phyloP scores from a whole-genome alignment of 2,113 vertebrate genomes.

The Tragelaphus buxtoni region DNA sequence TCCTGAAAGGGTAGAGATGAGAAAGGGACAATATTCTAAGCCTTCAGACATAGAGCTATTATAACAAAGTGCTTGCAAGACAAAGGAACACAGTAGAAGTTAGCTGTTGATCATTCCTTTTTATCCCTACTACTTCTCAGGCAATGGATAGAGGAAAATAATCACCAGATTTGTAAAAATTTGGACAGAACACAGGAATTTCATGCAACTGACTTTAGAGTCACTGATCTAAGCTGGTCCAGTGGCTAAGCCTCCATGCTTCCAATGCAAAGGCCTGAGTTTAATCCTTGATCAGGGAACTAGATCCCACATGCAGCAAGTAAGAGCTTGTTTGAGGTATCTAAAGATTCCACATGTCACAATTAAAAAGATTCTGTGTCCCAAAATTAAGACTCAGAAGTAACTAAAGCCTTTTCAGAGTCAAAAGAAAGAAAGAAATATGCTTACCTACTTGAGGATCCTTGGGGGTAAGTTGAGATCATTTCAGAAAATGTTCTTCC shows the following conservation, averaged over 20 bases:
- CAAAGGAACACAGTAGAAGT: neutral
- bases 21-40: neutral
- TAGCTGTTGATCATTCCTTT: neutral
- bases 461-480: neutral
- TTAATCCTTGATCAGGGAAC: neutral
- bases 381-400: neutral
- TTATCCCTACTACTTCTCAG: neutral
- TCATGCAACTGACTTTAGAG: neutral
- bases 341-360: neutral
- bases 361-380: neutral
- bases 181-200: neutral
- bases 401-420: neutral
- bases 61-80: neutral
- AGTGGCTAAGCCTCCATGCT: neutral
- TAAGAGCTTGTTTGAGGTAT: neutral
- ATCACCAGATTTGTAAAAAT: neutral
- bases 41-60: neutral
- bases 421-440: neutral
- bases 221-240: neutral
- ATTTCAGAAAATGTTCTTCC: neutral
- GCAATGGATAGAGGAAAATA: neutral
- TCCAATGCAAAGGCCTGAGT: neutral
- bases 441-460: neutral
- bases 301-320: neutral
- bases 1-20: neutral